phyloP scores from a whole-genome alignment of 30 jellyfish, hydroid and myxozoan species.

The Aurelia coerulea region DNA sequence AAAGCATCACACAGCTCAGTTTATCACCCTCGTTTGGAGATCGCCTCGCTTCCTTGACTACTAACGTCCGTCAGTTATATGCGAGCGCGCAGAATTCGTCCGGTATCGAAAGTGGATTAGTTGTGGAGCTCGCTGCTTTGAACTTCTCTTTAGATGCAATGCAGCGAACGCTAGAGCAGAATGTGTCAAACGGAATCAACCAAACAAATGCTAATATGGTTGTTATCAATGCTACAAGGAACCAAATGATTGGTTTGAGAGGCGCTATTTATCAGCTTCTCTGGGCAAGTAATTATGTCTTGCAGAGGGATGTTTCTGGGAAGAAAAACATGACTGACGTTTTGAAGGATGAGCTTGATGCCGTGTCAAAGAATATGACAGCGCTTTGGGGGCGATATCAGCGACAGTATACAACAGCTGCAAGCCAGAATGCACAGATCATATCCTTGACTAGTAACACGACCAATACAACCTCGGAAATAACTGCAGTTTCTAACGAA shows the following conservation, averaged over 20 bases:
- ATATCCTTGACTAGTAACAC: conserved; percentile 25
- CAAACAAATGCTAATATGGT: conserved; percentile 16
- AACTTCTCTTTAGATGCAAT: conserved; percentile 51
- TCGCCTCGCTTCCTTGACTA: conserved; percentile 33
- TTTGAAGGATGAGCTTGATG: neutral
- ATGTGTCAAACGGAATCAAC: conserved; percentile 41
- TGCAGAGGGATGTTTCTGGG: conserved; percentile 32
- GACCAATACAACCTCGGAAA: neutral
- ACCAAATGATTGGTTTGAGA: conserved; percentile 7
- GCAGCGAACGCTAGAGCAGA: conserved; percentile 39
- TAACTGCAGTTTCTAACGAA: neutral
- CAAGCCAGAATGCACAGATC: neutral
- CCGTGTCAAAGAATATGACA: conserved; percentile 6
- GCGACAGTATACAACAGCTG: neutral
- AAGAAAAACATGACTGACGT: conserved; percentile 6
- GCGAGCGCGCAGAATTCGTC: conserved; percentile 51
- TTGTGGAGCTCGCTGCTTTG: conserved; percentile 50
- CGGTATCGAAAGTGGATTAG: conserved; percentile 49
- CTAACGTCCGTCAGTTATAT: conserved; percentile 17
- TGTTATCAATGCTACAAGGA: conserved; percentile 30
- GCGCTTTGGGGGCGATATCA: conserved; percentile 15
- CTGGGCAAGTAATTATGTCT: conserved; percentile 59
- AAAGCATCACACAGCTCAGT: conserved; percentile 33
- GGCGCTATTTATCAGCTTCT: conserved; percentile 29
- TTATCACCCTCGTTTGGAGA: conserved; percentile 40